Evolutionary conservation across 37 sponge, comb jelly and placozoan genomes (phyloP).

Genomic region (Hexactinellida sp.): DNA sequence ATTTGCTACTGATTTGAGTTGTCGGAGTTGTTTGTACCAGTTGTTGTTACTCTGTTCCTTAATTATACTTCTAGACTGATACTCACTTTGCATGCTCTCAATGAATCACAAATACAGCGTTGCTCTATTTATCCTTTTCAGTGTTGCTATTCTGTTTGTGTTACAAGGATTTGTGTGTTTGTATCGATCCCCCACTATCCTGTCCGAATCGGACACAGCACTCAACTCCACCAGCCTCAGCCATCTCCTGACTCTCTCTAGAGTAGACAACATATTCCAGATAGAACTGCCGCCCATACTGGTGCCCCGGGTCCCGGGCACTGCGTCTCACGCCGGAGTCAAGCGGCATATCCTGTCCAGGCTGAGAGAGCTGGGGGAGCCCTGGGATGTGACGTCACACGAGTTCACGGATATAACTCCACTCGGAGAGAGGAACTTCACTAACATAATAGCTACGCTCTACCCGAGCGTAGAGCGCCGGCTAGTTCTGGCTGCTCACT

Average conservation of each 20-base stretch:
- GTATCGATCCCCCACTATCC: neutral
- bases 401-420: conserved; percentile 54
- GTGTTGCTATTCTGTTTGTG: neutral
- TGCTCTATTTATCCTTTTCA: neutral
- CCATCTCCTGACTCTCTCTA: neutral
- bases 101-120: neutral
- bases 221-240: neutral
- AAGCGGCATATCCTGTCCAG: conserved; percentile 64
- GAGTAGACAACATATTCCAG: conserved; percentile 33
- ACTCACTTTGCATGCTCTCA: no score
- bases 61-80: no score
- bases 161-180: neutral
- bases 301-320: conserved; percentile 61
- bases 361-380: conserved; percentile 42
- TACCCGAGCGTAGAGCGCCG: conserved; percentile 55
- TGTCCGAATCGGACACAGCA: neutral
- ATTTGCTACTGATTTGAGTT: no score
- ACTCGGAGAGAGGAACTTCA: conserved; percentile 50
- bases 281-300: conserved; percentile 57
- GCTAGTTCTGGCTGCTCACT: conserved; percentile 70
- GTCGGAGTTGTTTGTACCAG: no score
- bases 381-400: conserved; percentile 68
- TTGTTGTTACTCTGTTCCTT: no score
- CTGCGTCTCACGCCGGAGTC: conserved; percentile 49
- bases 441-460: conserved; percentile 83